phyloP scores from a whole-genome alignment of 2,797 vertebrate genomes.

The Acridotheres tristis region DNA sequence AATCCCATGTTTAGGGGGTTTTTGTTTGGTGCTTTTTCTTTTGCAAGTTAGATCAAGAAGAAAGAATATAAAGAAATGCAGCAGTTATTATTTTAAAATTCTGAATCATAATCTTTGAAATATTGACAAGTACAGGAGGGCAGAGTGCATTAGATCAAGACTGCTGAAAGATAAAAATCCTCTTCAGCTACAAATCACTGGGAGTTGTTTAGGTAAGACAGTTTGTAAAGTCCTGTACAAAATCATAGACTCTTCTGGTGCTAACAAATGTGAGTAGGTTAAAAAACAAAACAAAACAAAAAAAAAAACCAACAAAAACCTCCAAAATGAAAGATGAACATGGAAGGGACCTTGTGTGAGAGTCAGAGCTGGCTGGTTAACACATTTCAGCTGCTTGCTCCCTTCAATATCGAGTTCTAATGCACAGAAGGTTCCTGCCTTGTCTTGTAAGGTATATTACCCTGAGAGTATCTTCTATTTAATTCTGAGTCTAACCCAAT shows the following conservation, averaged over 20 bases:
- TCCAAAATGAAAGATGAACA: neutral
- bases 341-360: neutral
- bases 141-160: neutral
- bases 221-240: neutral
- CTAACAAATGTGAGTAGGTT: neutral
- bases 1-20: neutral
- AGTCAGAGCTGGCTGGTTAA: neutral
- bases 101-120: neutral
- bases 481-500: neutral
- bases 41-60: neutral
- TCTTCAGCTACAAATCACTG: neutral
- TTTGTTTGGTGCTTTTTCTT: neutral
- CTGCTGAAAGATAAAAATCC: neutral
- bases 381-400: neutral
- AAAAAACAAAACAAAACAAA: neutral
- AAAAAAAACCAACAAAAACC: neutral
- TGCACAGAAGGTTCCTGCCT: neutral
- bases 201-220: neutral
- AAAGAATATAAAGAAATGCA: neutral
- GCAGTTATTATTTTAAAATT: neutral
- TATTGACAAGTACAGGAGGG: neutral
- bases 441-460: neutral
- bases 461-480: neutral
- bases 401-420: neutral
- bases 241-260: neutral